Base-by-base conservation (phyloP, 2,113 vertebrate genomes). In the Laticauda laticaudata region DNA sequence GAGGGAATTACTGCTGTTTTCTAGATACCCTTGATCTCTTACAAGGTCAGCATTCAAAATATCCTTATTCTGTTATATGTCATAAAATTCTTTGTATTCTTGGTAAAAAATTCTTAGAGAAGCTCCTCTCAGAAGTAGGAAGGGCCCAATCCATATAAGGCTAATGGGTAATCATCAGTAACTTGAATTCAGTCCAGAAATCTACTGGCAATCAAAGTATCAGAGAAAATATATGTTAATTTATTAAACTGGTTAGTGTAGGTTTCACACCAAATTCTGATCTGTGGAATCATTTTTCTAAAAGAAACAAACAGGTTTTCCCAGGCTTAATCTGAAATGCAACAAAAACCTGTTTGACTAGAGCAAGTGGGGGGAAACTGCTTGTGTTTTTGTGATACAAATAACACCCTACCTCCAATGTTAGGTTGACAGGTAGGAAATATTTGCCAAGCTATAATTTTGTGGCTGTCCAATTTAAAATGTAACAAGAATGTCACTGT, bases 301-400 rank as follows among this genome's bases (percentile, higher is more conserved):
- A 81, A n/a, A 56, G 87, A 88, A 56, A 34, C 3, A 34, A 88
- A 88, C 20, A 39, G 53, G 14, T 55, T 88, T 55, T 8, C 87
- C 53, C 87, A 55, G 20, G 7, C 34, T 34, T 88, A 75, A 34
- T 75, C 14, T 34, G 53, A 88, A 56, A 20, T 88, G 29, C 53
- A 88, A 53, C 87, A 51, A 88, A 88, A 88, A 55, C 87, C 29
- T 39, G 87, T 88, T 56, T 88, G 87, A 88, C 87, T 23, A 88
- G 87, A 56, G 54, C 87, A 39, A 56, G 29, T 2, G 8, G 29
- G 87, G 29, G 29, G n/a, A 10, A n/a, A 88, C 15, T n/a, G 54
- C 55, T 29, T 88, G 87, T n/a, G 11, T 55, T 87, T 48, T 39
- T 56, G n/a, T 88, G 43, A n/a, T 55, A 54, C 87, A 59, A 89